These are phyloP conservation scores for Globodera rostochiensis DNA, from an alignment of 1,140 invertebrate species.

Conservation along the genomic window DNA sequence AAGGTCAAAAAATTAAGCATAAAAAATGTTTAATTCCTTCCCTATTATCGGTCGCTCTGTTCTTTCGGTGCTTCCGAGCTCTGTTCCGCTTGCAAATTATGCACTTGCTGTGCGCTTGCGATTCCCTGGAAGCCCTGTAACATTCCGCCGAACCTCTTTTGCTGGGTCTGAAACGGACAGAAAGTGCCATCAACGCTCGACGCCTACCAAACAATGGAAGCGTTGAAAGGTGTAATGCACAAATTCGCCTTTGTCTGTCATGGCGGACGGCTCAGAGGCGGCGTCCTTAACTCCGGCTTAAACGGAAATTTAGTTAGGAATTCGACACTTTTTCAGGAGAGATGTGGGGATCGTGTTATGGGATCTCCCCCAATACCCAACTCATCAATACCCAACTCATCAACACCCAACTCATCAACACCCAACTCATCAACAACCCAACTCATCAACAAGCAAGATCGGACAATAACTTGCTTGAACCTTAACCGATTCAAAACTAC, in stretches of 20 bases:
- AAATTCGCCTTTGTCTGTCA: slow-evolving; percentile 73
- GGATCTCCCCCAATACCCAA: no score
- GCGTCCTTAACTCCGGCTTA: slow-evolving; percentile 48
- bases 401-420: no score
- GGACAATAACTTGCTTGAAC: no score
- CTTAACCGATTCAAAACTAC: no score
- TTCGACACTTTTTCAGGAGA: no score
- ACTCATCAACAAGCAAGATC: no score
- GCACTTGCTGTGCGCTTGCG: not conserved
- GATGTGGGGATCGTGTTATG: no score
- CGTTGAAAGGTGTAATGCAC: slow-evolving; percentile 99
- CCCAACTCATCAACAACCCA: no score
- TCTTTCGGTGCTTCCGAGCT: not conserved
- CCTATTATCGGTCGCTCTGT: not conserved
- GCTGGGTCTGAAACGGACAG: not conserved
- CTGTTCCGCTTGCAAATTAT: not conserved
- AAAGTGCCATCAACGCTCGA: no score
- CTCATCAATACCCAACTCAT: no score
- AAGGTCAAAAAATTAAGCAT: no score
- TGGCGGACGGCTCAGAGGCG: slow-evolving; percentile 28
- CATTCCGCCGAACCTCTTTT: slow-evolving; percentile 5
- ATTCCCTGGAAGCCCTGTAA: not conserved
- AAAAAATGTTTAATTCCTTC: not conserved
- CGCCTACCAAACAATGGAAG: slow-evolving; percentile 77
- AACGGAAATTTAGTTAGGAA: slow-evolving; percentile 29